Evolutionary conservation across 1,140 invertebrate species (phyloP), one percentile per base, ranked within the genome.

Genomic region (Phymorhynchus buccinoides): DNA sequence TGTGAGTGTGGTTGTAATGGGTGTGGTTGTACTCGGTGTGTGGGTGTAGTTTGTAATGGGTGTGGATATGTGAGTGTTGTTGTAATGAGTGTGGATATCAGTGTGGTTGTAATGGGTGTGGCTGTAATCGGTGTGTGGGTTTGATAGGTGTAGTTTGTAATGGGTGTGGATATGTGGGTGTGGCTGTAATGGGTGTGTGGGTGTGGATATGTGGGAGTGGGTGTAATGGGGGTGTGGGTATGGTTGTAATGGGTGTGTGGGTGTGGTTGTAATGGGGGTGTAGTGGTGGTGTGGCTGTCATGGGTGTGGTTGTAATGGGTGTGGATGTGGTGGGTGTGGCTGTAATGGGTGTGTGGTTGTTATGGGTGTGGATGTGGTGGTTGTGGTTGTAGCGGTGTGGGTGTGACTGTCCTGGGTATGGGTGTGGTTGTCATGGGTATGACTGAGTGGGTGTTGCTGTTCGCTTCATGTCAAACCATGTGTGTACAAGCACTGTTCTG

Each of bases 111-210:
- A n/a, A n/a, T 18, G 68, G 2, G 68, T 71, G 66, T 32, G 68
- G 32, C 9, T 71, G n/a, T n/a, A n/a, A n/a, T n/a, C n/a, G n/a
- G 68, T 71, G 30, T 71, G 30, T 71, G 30, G 3, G n/a, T n/a
- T n/a, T n/a, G n/a, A n/a, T 9, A 14, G 2, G 48, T 52, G 0
- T 9, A 14, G n/a, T 9, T 52, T 9, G 48, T 4, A 27, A 62
- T 62, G 56, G 22, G 56, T 62, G 12, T 62, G 56, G 6, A 2
- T 62, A 27, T 62, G 37, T 75, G 37, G 39, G 73, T 75, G 37
- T n/a, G n/a, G n/a, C n/a, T n/a, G n/a, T n/a, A n/a, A n/a, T 41
- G 37, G 39, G 73, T 75, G 35, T 71, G 66, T 75, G 73, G 18
- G 37, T 75, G 73, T 41, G 73, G n/a, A n/a, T 18, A 22, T 18